These are phyloP conservation scores for Acrobasis suavella DNA, from an alignment of 2,888 invertebrate species.

Conservation along the genomic window DNA sequence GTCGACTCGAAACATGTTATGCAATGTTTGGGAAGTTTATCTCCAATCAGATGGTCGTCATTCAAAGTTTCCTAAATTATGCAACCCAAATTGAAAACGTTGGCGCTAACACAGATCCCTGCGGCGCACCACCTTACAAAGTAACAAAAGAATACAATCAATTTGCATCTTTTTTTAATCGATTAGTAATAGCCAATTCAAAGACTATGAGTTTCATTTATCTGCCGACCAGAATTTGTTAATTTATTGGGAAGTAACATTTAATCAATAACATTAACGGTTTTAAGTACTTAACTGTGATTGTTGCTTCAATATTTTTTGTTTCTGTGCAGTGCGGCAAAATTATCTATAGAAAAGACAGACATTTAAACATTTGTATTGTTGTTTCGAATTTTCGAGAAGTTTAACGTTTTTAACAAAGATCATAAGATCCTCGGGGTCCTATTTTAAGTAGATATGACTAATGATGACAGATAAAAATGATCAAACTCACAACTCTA, in stretches of 20 bases:
- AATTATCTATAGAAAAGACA: too few species aligned
- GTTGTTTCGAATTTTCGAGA: too few species aligned
- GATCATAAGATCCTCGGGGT: too few species aligned
- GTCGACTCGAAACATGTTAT: slow-evolving; percentile 46
- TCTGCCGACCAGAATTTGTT: not conserved
- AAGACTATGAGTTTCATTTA: not conserved
- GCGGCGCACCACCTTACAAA: slow-evolving; percentile 48
- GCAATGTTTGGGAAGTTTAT: slow-evolving; percentile 62
- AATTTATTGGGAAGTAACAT: not conserved
- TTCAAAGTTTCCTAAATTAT: slow-evolving; percentile 69
- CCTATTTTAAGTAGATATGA: too few species aligned
- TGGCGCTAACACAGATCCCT: slow-evolving; percentile 61
- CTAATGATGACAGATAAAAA: too few species aligned
- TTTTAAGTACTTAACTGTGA: not conserved
- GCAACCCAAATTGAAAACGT: slow-evolving; percentile 74
- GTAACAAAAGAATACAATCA: slow-evolving; percentile 48
- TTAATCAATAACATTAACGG: not conserved
- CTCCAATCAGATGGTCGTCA: slow-evolving; percentile 57
- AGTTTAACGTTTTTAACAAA: too few species aligned
- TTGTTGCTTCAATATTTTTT: not conserved
- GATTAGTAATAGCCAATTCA: slow-evolving; percentile 32
- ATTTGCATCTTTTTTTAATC: slow-evolving; percentile 41
- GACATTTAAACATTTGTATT: too few species aligned
- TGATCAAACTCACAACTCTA: too few species aligned
- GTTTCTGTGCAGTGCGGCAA: too few species aligned